Evolutionary conservation across 2,797 vertebrate genomes (phyloP).

Genomic region (Amazona ochrocephala): DNA sequence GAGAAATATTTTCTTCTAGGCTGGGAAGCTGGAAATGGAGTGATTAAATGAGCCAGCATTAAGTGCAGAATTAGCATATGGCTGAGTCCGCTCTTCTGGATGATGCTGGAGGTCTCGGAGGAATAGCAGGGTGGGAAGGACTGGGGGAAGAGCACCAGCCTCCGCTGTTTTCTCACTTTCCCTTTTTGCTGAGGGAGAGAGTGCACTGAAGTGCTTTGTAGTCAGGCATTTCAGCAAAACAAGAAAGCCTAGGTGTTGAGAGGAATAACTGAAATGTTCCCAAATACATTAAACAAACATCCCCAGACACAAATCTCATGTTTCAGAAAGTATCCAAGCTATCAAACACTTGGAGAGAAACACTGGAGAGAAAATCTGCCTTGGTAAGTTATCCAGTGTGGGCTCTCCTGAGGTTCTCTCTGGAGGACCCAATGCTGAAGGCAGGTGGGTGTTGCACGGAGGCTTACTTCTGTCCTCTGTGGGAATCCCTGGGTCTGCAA

Average conservation of each 20-base stretch:
- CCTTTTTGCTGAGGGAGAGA: neutral
- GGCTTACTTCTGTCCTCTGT: neutral
- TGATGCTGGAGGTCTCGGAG: neutral
- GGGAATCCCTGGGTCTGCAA: neutral
- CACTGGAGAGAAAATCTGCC: neutral
- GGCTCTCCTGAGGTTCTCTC: neutral
- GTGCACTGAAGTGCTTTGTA: neutral
- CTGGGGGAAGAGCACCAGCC: neutral
- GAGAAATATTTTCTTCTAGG: conserved; percentile 1
- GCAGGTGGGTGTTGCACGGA: neutral
- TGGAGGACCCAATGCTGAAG: neutral
- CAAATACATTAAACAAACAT: neutral
- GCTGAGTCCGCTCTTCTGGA: conserved; percentile 10
- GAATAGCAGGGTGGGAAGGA: neutral
- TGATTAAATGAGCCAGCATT: neutral
- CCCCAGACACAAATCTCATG: neutral
- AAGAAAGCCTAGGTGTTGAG: neutral
- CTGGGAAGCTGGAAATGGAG: conserved; percentile 16
- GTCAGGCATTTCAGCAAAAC: neutral
- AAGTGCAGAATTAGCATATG: conserved; percentile 38
- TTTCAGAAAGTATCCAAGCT: neutral
- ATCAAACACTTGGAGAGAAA: neutral
- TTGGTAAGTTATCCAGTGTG: neutral
- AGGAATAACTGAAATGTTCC: neutral
- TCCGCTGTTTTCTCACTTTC: neutral